A percentile compares a stretch with the other conserved stretches of the same genome.
phyloP scores from a whole-genome alignment of 2,888 invertebrate species.

The Drosophila prolongata region DNA sequence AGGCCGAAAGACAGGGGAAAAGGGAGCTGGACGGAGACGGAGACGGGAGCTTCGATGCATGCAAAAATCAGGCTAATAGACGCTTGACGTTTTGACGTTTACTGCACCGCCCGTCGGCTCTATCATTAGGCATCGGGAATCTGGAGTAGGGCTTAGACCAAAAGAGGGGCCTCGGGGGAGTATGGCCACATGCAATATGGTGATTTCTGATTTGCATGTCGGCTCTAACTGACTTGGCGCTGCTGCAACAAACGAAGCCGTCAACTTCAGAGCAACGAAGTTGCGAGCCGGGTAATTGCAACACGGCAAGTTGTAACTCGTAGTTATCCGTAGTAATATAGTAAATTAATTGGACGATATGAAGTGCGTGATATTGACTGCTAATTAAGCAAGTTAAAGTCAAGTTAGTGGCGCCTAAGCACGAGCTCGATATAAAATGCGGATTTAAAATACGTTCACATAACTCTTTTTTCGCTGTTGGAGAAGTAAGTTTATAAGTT shows the following conservation, averaged over 20 bases:
- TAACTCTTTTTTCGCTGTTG: no score
- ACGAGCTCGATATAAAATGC: constrained; percentile 44
- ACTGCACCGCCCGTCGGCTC: constrained; percentile 61
- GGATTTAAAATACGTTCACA: no score
- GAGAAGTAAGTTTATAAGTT: no score
- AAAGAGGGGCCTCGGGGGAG: constrained; percentile 19
- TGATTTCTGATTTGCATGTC: constrained; percentile 77
- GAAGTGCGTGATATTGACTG: constrained; percentile 82
- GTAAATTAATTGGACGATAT: constrained; percentile 80
- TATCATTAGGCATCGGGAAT: constrained; percentile 61
- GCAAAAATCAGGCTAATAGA: constrained; percentile 72
- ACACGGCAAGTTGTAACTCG: constrained; percentile 45
- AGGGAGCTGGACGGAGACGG: constrained; percentile 3
- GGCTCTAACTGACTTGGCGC: constrained; percentile 46
- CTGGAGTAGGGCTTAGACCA: background rate
- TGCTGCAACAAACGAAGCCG: constrained; percentile 69
- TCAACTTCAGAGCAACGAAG: constrained; percentile 56
- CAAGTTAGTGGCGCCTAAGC: constrained; percentile 59
- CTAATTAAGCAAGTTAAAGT: constrained; percentile 77
- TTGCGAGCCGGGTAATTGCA: constrained; percentile 61
- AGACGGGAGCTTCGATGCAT: constrained; percentile 47
- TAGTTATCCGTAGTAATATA: constrained; percentile 75
- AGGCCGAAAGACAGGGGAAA: constrained; percentile 3
- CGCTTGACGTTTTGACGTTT: constrained; percentile 80
- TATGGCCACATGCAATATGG: constrained; percentile 76